phyloP scores from a whole-genome alignment of 2,888 invertebrate genomes.

The Drosophila helvetica region DNA sequence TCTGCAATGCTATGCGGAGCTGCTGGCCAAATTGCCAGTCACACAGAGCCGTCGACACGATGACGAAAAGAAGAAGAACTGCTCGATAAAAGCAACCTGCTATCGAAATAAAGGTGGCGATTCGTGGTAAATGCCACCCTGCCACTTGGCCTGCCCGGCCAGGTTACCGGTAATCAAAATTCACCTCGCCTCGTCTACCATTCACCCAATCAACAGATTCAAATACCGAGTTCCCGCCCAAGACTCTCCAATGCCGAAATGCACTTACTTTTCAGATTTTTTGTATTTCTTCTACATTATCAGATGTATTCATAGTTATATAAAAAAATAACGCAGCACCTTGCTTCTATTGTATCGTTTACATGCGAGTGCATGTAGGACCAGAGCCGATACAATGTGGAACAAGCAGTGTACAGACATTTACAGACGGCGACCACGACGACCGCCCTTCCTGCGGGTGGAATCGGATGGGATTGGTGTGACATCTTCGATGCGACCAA shows the following conservation, averaged over 20 bases:
- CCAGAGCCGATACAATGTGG: neutral
- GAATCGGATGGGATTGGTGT: constrained; percentile 99
- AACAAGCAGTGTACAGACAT: neutral
- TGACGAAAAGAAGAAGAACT: constrained; percentile 26
- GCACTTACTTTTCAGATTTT: neutral
- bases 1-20: constrained; percentile 15
- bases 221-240: neutral
- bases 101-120: constrained; percentile 1
- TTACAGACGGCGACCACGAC: constrained; percentile 99
- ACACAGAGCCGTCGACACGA: constrained; percentile 47
- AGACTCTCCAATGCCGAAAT: neutral
- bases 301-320: constrained; percentile 34
- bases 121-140: neutral
- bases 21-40: constrained; percentile 51
- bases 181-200: neutral
- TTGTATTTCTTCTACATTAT: constrained; percentile 52
- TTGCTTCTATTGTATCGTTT: constrained; percentile 2
- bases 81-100: constrained; percentile 1
- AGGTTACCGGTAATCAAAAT: neutral
- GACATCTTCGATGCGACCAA: constrained; percentile 99
- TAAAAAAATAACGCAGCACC: constrained; percentile 21
- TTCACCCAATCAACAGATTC: neutral
- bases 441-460: constrained; percentile 99
- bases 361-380: neutral
- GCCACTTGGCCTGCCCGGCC: neutral